Evolutionary conservation across 2,113 vertebrate species (phyloP), one percentile per base, ranked within the genome.

Genomic region (Terrapene triunguis): DNA sequence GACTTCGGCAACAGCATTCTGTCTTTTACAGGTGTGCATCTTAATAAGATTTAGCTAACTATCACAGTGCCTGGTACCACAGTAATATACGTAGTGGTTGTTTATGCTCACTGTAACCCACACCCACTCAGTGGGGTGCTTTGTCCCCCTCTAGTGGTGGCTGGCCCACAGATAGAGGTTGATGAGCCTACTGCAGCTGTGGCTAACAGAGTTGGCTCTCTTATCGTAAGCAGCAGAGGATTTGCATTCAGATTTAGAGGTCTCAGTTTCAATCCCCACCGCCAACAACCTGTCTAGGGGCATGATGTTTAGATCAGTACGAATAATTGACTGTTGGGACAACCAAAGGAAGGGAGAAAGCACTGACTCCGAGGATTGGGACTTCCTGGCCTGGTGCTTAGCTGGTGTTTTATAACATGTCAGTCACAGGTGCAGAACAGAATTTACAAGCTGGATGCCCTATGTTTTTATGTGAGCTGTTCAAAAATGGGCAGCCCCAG

Each of bases 401-500:
- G 24, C 80, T 50, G 50, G 17, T 89, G 74, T 65, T 84, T 55
- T 78, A 2, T 81, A 79, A 38, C 62, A 62, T 80, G 50, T 81
- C 47, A 54, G 47, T 3, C 54, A 69, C n/a, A 92, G 91, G 74
- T 94, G 93, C 85, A 47, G 54, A 74, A 59, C 92, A 82, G 9
- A 90, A 16, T 85, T 88, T 65, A 72, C 50, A 89, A 97, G 27
- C 62, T 84, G 91, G 47, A 59, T 87, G 88, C 54, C 16, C 78
- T 79, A 55, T 87, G 42, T 0, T 96, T 96, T 96, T 69, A 54
- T 69, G 82, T 94, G 74, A 91, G 65, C 62, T 89, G 84, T 91
- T 88, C 51, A 59, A 14, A 84, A 95, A 87, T 44, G 82, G 80
- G 80, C 84, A 91, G 84, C 74, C 21, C 93, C 92, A 69, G 48